These are phyloP conservation scores for Sturnus vulgaris DNA, from an alignment of 2,113 vertebrate species.

Conservation along the genomic window DNA sequence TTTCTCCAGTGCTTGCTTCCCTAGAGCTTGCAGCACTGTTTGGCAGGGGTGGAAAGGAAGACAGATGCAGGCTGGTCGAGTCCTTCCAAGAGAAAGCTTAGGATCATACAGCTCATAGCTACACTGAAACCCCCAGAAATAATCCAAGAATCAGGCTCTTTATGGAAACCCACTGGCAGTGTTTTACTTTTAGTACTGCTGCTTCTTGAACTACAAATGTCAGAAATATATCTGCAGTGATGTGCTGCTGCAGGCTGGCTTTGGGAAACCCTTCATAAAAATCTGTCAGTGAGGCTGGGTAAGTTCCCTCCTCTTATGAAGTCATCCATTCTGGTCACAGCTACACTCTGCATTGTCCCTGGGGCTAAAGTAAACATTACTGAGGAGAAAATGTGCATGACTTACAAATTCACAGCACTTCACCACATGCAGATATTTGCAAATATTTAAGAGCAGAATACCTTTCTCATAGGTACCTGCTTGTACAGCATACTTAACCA, in stretches of 20 bases:
- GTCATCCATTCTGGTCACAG: not conserved
- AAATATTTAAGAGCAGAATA: not conserved
- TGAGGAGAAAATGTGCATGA: not conserved
- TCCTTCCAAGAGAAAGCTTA: not conserved
- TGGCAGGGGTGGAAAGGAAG: not conserved
- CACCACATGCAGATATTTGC: not conserved
- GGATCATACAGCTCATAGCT: not conserved
- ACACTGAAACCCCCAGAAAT: not conserved
- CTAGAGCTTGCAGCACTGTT: not conserved
- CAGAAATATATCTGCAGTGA: not conserved
- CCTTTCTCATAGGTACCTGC: not conserved
- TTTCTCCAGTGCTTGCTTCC: not conserved
- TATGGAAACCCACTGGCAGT: not conserved
- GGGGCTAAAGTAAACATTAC: not conserved
- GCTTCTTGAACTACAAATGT: constrained; percentile 50
- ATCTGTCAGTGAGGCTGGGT: not conserved
- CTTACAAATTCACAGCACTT: not conserved
- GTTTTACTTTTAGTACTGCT: not conserved
- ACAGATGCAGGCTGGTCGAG: not conserved
- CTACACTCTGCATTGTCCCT: not conserved
- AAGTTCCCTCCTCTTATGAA: not conserved
- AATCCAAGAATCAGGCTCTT: not conserved
- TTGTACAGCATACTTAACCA: not conserved
- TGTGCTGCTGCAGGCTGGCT: constrained; percentile 1
- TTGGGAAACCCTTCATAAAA: constrained; percentile 43